Conservation (phyloP, 2,888 invertebrate species). For the Chymomyza amoena region DNA sequence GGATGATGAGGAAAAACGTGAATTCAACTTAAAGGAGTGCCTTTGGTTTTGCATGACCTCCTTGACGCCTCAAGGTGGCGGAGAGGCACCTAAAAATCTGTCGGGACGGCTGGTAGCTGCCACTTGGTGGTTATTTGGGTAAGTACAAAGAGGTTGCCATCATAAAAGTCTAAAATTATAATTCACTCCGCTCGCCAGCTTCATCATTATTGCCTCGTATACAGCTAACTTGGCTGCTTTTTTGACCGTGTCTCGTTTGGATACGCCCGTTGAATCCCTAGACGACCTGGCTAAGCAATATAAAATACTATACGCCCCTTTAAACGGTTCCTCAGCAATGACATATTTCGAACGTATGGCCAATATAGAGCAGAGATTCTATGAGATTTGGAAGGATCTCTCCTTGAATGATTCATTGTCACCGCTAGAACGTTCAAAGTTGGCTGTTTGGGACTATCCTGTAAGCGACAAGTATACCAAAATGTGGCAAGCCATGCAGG, state of each 20-base stretch:
- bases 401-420: slow-evolving; percentile 95
- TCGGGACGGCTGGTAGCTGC: slow-evolving; percentile 97
- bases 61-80: slow-evolving; percentile 95
- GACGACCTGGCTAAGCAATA: slow-evolving; percentile 97
- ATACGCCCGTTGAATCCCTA: slow-evolving; percentile 94
- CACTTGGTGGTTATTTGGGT: slow-evolving; percentile 99
- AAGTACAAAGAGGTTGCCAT: slow-evolving; percentile 20
- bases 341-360: slow-evolving; percentile 98
- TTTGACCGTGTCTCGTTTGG: slow-evolving; percentile 94
- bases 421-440: slow-evolving; percentile 92
- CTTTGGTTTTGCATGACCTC: slow-evolving; percentile 99
- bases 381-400: slow-evolving; percentile 99
- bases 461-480: slow-evolving; percentile 99
- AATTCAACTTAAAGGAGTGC: slow-evolving; percentile 97
- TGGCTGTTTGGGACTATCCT: slow-evolving; percentile 99
- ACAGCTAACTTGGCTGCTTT: slow-evolving; percentile 99
- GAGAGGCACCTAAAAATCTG: slow-evolving; percentile 96
- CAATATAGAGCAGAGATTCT: slow-evolving; percentile 95
- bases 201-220: slow-evolving; percentile 99
- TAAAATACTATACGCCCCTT: slow-evolving; percentile 96
- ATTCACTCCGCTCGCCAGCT: slow-evolving; percentile 78
- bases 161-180: not conserved
- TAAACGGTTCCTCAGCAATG: slow-evolving; percentile 92
- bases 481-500: slow-evolving; percentile 98
- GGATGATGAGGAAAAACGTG: slow-evolving; percentile 95